Base-by-base conservation (phyloP, 2,888 invertebrate genomes). In the Drosophila anomelani region DNA sequence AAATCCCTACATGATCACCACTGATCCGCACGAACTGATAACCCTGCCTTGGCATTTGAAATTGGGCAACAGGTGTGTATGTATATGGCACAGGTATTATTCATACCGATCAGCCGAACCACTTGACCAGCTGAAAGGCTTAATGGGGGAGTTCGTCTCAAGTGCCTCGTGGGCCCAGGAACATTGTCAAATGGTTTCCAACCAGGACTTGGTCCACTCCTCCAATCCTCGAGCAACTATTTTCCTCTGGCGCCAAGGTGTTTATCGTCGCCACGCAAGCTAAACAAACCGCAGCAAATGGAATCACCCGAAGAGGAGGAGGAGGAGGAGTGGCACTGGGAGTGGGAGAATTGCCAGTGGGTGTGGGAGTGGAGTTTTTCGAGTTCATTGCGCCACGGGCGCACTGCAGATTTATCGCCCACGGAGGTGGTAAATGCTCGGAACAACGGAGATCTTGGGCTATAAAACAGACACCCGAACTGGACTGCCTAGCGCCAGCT, bases 381-480 rank as follows among this genome's bases (percentile, higher is more conserved):
- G 80, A 81, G 84, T 86, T 84, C 84, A 84, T 84, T 84, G 84
- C 84, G 83, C 90, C 83, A 78, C 80, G 75, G 87, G 89, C 79
- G 81, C 77, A 88, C 80, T 85, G 80, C 81, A 89, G 88, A 90
- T 91, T 91, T 91, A 91, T 90, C 80, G 90, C 85, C 90, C 80
- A 82, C 81, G 82, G 88, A 90, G 90, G 91, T 88, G 90, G 91
- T 85, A 87, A 76, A 72, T 51, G 70, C 68, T 69, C 60, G 58
- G 73, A 66, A 53, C 61, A 58, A 67, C 72, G 75, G 68, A 66
- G 66, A 68, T 68, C 67, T 36, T 61, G 64, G 78, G 84, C 86
- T 78, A 84, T 84, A 68, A 84, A 84, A 81, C 84, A 84, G 84
- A 86, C 78, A 84, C 59, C 80, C 73, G 62, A 85, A 83, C 80